Evolutionary conservation across 2,888 invertebrate genomes (phyloP), one percentile per base, ranked within the genome.

Genomic region (Temnothorax unifasciatus): DNA sequence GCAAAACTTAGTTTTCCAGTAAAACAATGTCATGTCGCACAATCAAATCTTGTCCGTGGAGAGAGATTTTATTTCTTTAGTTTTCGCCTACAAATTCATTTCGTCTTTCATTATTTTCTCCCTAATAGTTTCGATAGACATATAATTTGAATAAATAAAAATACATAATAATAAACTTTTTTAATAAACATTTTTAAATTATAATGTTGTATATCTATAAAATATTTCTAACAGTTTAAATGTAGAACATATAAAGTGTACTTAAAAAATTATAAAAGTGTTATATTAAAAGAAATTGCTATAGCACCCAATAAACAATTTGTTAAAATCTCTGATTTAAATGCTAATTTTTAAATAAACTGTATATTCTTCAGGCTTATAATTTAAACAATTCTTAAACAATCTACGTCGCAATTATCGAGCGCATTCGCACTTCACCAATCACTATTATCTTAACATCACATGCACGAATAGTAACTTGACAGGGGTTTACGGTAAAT

Each of bases 31-130:
- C 57, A 21, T 6, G 13, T 18, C 71, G 13, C 25, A 71, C 34
- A 81, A 81, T 59, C 73, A 81, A 81, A 81, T 81, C 38, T 81
- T 44, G 38, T 50, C 8, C 38, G 11, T 38, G 13, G 25, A 81
- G 3, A 29, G 21, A 66, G 66, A 44, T n/a, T 21, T 79, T 44
- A 59, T 50, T 79, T 25, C 13, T 34, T 59, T 47, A 59, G 18
- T 59, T 11, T 18, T 69, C 13, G 15, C 11, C 25, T 59, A 38
- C 5, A 8, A 59, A 54, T 54, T 52, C 6, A 50, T 38, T 41
- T 50, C 11, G 3, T 54, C 3, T n/a, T 50, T 52, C 21, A 15
- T 50, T 64, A 52, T n/a, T 64, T 52, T 52, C 41, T 8, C 6
- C 2, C 13, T 41, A 59, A 21, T 25, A 57, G 25, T 18, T 47